Evolutionary conservation across 1,140 invertebrate genomes (phyloP).

Genomic region (Linepithema humile): DNA sequence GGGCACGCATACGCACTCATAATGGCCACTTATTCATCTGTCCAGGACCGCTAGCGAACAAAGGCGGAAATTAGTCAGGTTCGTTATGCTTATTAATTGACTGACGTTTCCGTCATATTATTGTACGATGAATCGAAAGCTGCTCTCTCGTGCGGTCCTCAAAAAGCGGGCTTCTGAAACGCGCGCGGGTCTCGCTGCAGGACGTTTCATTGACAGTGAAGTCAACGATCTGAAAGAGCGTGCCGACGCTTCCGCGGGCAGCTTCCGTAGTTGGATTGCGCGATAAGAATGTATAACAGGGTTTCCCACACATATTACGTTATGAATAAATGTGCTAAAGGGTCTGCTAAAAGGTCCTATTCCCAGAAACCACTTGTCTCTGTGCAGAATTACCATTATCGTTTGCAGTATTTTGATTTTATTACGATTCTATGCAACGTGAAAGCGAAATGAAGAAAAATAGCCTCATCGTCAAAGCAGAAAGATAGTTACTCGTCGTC

Average conservation of each 20-base stretch:
- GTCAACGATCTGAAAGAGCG: conserved; percentile 44
- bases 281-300: neutral
- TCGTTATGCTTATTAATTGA: conserved; percentile 85
- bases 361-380: neutral
- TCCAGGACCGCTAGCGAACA: conserved; percentile 75
- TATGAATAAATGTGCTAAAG: neutral
- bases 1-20: conserved; percentile 74
- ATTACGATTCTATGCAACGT: neutral
- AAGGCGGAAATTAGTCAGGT: conserved; percentile 84
- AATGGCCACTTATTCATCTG: conserved; percentile 84
- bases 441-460: neutral
- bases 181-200: neutral
- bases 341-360: neutral
- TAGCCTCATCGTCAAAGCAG: neutral
- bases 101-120: conserved; percentile 85
- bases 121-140: conserved; percentile 80
- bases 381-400: neutral
- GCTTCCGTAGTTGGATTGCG: neutral
- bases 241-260: neutral
- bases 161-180: conserved; percentile 52
- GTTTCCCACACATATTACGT: neutral
- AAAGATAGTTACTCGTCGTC: neutral
- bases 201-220: conserved; percentile 26
- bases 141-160: conserved; percentile 73
- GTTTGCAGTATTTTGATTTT: neutral